Base-by-base conservation (phyloP, 2,113 vertebrate species). In the Etheostoma spectabile region DNA sequence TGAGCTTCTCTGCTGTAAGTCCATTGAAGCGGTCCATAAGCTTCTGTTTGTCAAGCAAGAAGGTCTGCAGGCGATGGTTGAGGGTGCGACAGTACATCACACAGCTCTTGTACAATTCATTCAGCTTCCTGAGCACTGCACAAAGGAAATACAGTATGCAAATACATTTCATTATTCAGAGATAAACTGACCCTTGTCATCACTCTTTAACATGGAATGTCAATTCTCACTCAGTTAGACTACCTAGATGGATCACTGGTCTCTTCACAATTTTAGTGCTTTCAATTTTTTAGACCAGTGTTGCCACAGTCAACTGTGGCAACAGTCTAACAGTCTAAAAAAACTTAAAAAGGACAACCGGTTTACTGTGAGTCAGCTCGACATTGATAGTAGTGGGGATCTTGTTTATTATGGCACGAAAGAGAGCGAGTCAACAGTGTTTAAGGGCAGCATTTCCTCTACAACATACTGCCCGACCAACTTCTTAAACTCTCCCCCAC, bases 1-100 rank as follows among this genome's bases (percentile, higher is more conserved):
- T 97, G 70, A 99, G 96, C 88, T 96, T 97, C 91, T 99, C 98
- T 0, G 98, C 98, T 0, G 96, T 97, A 89, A 98, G 96, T 82
- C 96, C 97, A 90, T 95, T 97, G 87, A 99, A 96, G 27, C 96
- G 95, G 86, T 98, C 97, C 94, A 99, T 98, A 45, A 99, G 96
- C 62, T 96, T 97, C 93, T 99, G 98, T 78, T 99, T 99, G 93
- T 97, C 96, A 74, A 96, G 66, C 82, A 99, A 95, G 94, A 99
- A 99, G 35, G 95, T 94, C 93, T 98, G 97, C 60, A 99, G 95
- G 24, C 95, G 96, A 80, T 94, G 56, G 77, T 94, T 98, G 89
- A 99, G 96, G 88, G 95, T 95, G 83, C 97, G 97, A 85, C 98
- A 99, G 81, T 93, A 95, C 0, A 94, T 94, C 22, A 99, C 97